Base-by-base conservation (phyloP, 2,888 invertebrate species). In the Empis livida region DNA sequence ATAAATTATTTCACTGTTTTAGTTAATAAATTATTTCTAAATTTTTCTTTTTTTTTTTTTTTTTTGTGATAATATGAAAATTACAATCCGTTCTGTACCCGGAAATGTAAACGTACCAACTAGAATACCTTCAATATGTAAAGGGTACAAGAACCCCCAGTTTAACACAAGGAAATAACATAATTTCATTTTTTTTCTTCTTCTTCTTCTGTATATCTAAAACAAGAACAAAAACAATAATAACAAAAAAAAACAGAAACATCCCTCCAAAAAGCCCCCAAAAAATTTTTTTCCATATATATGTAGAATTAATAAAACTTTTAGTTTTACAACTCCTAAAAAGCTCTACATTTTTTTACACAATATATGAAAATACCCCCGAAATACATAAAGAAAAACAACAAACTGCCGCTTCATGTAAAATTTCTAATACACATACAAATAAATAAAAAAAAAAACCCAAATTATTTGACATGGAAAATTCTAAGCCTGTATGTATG, bases 21-120 rank as follows among this genome's bases (percentile, higher is more conserved):
- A 20, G 20, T 5, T 5, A 20, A 20, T 5, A 5, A 5, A 20
- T 20, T 20, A 20, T 20, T 5, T 20, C 20, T 5, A 32, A 32
- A 32, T 32, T 13, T 32, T 13, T 8, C 32, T 32, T 32, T 8
- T 32, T 32, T 5, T 32, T 32, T 32, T 32, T 32, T 32, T 32
- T n/a, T 2, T 35, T 35, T 35, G 10, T 35, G 8, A 35, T 13
- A 35, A n/a, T 35, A 5, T n/a, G 13, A n/a, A 35, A 35, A 35
- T 35, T n/a, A 8, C 13, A 35, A n/a, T 35, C 35, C n/a, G n/a
- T n/a, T n/a, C 35, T n/a, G 35, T 35, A 35, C 35, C 35, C 57
- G 57, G 56, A 56, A 56, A 54, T 55, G 54, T 53, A 50, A 51
- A 52, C 51, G 53, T 55, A 52, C 54, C 46, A 52, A 55, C 55